phyloP scores from a whole-genome alignment of 1,140 invertebrate genomes.

The Philopotamus ludificatus region DNA sequence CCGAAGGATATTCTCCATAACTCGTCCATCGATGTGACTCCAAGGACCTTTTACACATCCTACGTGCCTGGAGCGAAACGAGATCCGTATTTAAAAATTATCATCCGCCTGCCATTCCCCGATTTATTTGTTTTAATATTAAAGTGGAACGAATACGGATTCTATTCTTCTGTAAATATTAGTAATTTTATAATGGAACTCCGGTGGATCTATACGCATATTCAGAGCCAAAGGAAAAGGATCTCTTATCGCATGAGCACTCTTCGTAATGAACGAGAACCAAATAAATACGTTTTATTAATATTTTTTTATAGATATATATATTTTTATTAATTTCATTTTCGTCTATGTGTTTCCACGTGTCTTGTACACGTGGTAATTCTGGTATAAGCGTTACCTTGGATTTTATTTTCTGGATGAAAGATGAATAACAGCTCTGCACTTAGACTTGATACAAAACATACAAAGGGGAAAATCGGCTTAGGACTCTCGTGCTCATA shows the following conservation, averaged over 20 bases:
- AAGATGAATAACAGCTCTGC: slow-evolving; percentile 26
- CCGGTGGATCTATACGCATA: not conserved
- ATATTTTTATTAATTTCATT: not conserved
- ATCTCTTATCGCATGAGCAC: too few species aligned
- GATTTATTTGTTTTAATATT: not conserved
- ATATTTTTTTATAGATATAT: too few species aligned
- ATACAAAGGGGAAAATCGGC: slow-evolving; percentile 27
- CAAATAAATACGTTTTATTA: too few species aligned
- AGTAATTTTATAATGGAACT: not conserved
- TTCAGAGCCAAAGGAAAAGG: not conserved
- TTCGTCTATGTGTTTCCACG: not conserved
- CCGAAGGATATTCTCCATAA: not conserved
- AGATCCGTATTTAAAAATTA: not conserved
- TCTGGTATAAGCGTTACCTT: not conserved
- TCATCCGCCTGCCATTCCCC: not conserved
- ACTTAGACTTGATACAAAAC: slow-evolving; percentile 25
- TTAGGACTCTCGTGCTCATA: too few species aligned
- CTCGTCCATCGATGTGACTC: not conserved
- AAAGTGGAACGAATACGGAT: not conserved
- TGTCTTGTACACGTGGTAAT: not conserved
- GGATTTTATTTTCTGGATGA: not conserved
- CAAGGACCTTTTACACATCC: not conserved
- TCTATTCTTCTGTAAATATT: not conserved
- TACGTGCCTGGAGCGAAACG: not conserved
- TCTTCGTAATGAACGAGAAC: too few species aligned